Base-by-base conservation (phyloP, 2,888 invertebrate species). In the Cataglyphis livida region DNA sequence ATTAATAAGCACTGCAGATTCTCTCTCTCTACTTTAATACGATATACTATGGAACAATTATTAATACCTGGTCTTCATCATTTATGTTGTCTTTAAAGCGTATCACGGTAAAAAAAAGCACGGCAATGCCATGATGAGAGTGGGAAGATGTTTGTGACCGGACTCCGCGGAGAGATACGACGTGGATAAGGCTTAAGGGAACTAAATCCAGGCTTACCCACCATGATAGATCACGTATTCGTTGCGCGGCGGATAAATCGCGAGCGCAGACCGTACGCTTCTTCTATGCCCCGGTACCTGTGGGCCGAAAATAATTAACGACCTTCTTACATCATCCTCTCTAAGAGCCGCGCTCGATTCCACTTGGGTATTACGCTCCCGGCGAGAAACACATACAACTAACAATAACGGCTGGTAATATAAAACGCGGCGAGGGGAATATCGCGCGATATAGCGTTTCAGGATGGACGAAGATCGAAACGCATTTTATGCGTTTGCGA, bases 191-290 rank as follows among this genome's bases (percentile, higher is more conserved):
- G 64, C 83, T 85, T 73, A 35, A 65, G 84, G 84, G 83, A 90
- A 87, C 87, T 87, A 85, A 75, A 89, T 90, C 88, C 88, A 78
- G 65, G 85, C 88, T 90, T 89, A 89, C 85, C 87, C 84, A 61
- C 82, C 78, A 66, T 87, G 90, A 90, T 87, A 86, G 90, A 90
- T 90, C 87, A 89, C 85, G 84, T 85, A 88, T 89, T 89, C 87
- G 88, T 88, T 86, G 84, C 86, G 82, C 61, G 57, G 74, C 78
- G 84, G 85, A 90, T 88, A 90, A 90, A 90, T 90, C 62, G 81
- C 85, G n/a, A 35, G 41, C 32, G 64, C 32, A 51, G 48, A 35
- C 68, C 41, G 10, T 38, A 38, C 62, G 54, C 61, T 74, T 81
- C 68, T 78, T 68, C 81, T 64, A 73, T 21, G 64, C 71, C 38